Evolutionary conservation across 2,888 invertebrate genomes (phyloP), one percentile per base, ranked within the genome.

Genomic region (Dioctria linearis): DNA sequence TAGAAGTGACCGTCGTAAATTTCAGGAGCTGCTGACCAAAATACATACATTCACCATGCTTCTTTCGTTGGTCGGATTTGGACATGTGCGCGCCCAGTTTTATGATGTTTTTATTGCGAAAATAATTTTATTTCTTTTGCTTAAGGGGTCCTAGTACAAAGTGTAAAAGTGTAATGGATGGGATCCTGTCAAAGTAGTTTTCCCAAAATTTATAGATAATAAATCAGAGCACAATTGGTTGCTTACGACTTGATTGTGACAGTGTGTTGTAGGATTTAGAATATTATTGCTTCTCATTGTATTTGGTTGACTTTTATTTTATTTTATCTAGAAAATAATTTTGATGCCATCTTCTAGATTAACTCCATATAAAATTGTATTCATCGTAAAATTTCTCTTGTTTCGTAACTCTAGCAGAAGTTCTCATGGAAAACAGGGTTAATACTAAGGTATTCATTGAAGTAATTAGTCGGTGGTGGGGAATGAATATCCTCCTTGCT

Each of bases 201-300:
- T 67, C 25, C 46, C 43, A 46, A 67, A 67, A 67, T 67, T 67
- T 67, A 67, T 67, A 42, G 67, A 67, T 46, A 46, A 67, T 67
- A 67, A 67, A 67, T 67, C 46, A 25, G 42, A 43, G 25, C 67
- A 43, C 67, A 67, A 67, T 67, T 42, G 46, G 42, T 67, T 67
- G 67, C 42, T 67, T 67, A 67, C 46, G 67, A 67, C 67, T 65
- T 65, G 65, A 65, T 65, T 65, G 65, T 13, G 65, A 25, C 25
- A 25, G 25, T 25, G 25, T 25, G 25, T 25, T 25, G 25, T 25
- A 25, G 25, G 25, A 25, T 25, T 25, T 25, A 25, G 25, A 25
- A 25, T 25, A 25, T 25, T 25, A 25, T 25, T 25, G 25, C 25
- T 25, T 25, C 25, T 25, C 25, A 25, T 25, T 25, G 25, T 25